Percentiles rank a stretch among this genome's conserved stretches.
Conservation (phyloP, 2,113 vertebrate genomes). For the Colius striatus region DNA sequence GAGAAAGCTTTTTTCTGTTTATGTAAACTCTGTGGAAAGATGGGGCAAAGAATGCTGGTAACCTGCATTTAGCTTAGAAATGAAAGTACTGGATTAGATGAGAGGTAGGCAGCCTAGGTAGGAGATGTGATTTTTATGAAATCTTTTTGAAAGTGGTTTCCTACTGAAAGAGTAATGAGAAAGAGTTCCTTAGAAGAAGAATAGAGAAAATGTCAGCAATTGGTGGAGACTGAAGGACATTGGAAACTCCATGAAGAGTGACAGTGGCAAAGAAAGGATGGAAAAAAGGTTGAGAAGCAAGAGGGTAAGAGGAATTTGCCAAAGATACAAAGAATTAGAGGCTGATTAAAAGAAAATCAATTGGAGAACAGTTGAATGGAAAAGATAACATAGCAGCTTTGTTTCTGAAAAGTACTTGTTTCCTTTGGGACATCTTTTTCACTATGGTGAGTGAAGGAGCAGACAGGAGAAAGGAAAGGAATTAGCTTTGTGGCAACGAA, state of each 20-base stretch:
- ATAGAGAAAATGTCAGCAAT: not conserved
- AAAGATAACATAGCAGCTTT: not conserved
- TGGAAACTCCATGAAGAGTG: not conserved
- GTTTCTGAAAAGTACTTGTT: not conserved
- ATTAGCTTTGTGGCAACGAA: not conserved
- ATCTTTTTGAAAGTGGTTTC: not conserved
- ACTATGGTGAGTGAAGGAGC: not conserved
- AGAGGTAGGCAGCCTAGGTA: not conserved
- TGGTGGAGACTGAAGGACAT: not conserved
- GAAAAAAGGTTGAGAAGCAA: not conserved
- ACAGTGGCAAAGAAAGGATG: not conserved
- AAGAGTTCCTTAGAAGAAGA: not conserved
- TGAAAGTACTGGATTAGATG: not conserved
- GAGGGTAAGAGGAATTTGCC: not conserved
- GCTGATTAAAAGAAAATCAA: not conserved
- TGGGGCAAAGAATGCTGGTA: not conserved
- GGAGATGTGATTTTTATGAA: not conserved
- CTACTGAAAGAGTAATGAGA: not conserved
- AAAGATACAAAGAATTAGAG: not conserved
- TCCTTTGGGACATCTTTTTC: not conserved
- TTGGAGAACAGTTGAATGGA: not conserved
- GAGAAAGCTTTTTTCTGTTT: not conserved
- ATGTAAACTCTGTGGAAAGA: not conserved
- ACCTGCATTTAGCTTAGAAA: not conserved
- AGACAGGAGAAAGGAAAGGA: not conserved